A percentile compares a stretch with the other conserved stretches of the same genome.
These are phyloP conservation scores for Guaruba guarouba DNA, from an alignment of 2,113 vertebrate species.

Conservation along the genomic window DNA sequence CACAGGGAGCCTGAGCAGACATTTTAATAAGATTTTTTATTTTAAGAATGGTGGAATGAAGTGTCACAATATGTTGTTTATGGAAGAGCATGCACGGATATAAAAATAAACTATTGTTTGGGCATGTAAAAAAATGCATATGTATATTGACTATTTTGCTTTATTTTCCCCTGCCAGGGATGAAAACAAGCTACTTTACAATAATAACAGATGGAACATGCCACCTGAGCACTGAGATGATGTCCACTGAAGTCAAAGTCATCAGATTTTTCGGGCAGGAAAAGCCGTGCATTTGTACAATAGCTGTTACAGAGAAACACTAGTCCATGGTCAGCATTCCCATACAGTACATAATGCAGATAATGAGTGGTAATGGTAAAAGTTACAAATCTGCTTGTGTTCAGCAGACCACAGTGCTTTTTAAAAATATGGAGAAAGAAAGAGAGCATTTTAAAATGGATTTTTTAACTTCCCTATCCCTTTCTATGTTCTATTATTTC, in stretches of 20 bases:
- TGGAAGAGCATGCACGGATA: not conserved
- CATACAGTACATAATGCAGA: not conserved
- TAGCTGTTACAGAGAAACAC: not conserved
- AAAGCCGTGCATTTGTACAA: not conserved
- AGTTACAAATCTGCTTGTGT: not conserved
- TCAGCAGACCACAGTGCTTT: not conserved
- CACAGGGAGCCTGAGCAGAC: not conserved
- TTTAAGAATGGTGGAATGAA: not conserved
- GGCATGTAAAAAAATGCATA: not conserved
- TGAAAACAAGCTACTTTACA: not conserved
- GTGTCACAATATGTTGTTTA: not conserved
- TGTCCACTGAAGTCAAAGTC: not conserved
- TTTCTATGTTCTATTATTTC: not conserved
- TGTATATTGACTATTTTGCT: not conserved
- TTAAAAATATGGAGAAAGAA: not conserved
- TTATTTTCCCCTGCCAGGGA: not conserved
- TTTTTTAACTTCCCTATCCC: not conserved
- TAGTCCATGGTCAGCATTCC: not conserved
- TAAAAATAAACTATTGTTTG: not conserved
- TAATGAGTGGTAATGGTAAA: not conserved
- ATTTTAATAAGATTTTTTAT: not conserved
- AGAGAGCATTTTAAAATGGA: not conserved
- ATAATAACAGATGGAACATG: not conserved
- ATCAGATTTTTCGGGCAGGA: not conserved
- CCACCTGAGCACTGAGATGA: not conserved